Percentiles rank a stretch among this genome's conserved stretches.
These are phyloP conservation scores for Thripadectes ignobilis DNA, from an alignment of 2,797 vertebrate species.

Conservation along the genomic window DNA sequence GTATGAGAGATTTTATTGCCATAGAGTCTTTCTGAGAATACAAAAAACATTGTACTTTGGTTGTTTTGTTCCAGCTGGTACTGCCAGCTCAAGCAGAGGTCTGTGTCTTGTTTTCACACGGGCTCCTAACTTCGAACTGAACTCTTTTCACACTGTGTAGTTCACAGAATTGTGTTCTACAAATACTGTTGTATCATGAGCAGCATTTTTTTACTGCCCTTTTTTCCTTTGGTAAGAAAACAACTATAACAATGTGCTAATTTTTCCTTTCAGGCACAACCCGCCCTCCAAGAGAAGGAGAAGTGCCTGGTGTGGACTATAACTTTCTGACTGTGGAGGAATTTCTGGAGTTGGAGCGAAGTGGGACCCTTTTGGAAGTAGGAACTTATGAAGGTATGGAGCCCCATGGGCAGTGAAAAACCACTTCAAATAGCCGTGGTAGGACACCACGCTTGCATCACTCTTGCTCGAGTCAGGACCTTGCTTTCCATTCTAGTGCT, in stretches of 20 bases:
- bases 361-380: constrained; percentile 94
- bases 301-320: constrained; percentile 96
- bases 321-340: constrained; percentile 94
- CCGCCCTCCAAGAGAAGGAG: constrained; percentile 92
- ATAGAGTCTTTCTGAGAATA: not conserved
- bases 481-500: not conserved
- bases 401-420: not conserved
- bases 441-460: not conserved
- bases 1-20: not conserved
- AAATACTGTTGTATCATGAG: not conserved
- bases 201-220: not conserved
- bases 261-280: constrained; percentile 88
- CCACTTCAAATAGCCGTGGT: rapidly evolving
- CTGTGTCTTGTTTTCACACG: not conserved
- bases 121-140: not conserved
- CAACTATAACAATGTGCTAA: not conserved
- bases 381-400: constrained; percentile 94
- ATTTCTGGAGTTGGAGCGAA: constrained; percentile 91
- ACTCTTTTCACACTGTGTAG: not conserved
- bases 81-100: not conserved
- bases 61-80: not conserved
- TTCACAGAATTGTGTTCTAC: not conserved
- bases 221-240: not conserved
- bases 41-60: not conserved
- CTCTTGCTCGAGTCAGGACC: rapidly evolving